Conservation (phyloP, 2,888 invertebrate species). For the Ceriagrion tenellum region DNA sequence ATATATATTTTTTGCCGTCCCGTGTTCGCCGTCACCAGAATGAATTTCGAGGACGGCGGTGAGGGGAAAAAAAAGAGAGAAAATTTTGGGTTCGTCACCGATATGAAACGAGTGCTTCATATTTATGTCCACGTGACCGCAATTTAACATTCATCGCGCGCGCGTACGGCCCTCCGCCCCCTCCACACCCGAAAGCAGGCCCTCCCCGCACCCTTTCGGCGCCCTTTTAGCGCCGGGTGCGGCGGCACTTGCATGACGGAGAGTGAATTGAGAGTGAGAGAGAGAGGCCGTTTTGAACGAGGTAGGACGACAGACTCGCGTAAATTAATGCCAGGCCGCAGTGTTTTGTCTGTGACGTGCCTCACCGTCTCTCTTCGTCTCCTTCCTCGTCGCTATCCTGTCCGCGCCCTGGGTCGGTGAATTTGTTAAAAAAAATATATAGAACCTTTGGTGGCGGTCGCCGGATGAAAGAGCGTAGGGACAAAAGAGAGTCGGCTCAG, state of each 20-base stretch:
- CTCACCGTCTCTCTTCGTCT: not conserved
- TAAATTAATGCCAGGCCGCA: not conserved
- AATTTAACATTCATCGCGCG: conserved; percentile 9
- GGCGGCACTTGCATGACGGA: not conserved
- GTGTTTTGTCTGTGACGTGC: not conserved
- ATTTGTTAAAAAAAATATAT: not conserved
- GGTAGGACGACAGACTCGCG: not conserved
- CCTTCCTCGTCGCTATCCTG: not conserved
- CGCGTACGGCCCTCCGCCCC: not conserved
- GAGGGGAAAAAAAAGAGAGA: not conserved
- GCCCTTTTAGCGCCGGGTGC: not conserved
- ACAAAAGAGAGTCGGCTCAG: not conserved
- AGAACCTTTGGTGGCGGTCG: not conserved
- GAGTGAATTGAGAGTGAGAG: not conserved
- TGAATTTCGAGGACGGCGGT: not conserved
- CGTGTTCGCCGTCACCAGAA: not conserved
- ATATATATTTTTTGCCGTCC: no score
- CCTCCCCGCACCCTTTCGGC: not conserved
- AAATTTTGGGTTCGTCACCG: no score
- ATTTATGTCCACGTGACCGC: not conserved
- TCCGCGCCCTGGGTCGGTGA: not conserved
- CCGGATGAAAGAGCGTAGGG: not conserved
- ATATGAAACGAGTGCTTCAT: not conserved
- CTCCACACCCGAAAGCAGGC: no score
- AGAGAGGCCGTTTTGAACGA: not conserved